Evolutionary conservation across 2,888 invertebrate species (phyloP), one percentile per base, ranked within the genome.

Genomic region (Rhopalosiphum nymphaeae): DNA sequence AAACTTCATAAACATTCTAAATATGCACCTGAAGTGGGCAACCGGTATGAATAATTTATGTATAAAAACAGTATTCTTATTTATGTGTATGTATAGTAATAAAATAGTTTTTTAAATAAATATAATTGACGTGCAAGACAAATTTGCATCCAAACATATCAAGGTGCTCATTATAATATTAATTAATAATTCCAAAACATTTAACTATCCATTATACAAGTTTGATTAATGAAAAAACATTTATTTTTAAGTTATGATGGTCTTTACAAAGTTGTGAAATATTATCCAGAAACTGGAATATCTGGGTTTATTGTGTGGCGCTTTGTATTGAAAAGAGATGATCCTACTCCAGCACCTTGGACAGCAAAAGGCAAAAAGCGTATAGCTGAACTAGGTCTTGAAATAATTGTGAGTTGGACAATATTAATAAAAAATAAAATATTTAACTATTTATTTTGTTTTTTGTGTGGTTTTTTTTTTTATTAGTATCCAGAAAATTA

Each of bases 231-330:
- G 1, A 53, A 1, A 16, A 46, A 53, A 53, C 49, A 21, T 3
- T 26, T 56, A 57, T 44, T 91, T 61, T 92, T 4, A 95, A 97
- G 98, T 95, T 98, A 98, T 95, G 98, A 98, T 95, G 98, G 98
- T 0, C 97, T 98, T 92, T 98, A 98, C 96, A 98, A 98, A 96
- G 97, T 98, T 0, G 97, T 98, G 0, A 98, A 97, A 95, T 98
- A 98, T 95, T 98, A 97, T 96, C 97, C 97, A 0, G 97, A 97
- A 95, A 97, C 96, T 94, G 98, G 98, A 0, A 96, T 97, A 95
- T 97, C 98, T 4, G 98, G 98, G 0, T 98, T 97, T 95, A 96
- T 97, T 25, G 98, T 98, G 53, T 98, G 98, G 98, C 97, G 97
- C 94, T 98, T 97, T 95, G 95, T 97, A 78, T 95, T 98, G 94